These are phyloP conservation scores for Belonocnema kinseyi DNA, from an alignment of 1,140 invertebrate species.

Conservation along the genomic window DNA sequence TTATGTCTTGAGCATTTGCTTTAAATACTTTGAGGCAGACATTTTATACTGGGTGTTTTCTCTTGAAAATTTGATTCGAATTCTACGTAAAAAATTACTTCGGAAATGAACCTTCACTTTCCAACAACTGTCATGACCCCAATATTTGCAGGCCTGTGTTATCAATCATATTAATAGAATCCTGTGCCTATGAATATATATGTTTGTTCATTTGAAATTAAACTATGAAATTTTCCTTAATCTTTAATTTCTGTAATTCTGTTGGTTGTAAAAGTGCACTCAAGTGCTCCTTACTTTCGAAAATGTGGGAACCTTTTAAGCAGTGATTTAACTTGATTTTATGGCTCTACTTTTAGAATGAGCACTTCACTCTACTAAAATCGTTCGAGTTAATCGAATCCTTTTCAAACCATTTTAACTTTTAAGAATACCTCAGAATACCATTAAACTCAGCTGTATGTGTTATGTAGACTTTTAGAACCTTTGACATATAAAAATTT, in stretches of 20 bases:
- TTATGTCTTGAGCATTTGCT: no score
- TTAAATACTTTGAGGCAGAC: no score
- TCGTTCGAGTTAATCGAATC: constrained; percentile 29
- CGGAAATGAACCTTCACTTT: no score
- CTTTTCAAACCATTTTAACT: constrained; percentile 25
- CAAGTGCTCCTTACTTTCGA: not conserved
- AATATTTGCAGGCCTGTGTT: no score
- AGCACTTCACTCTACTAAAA: constrained; percentile 24
- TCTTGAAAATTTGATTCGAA: no score
- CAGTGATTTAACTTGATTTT: constrained; percentile 21
- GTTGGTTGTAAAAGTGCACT: not conserved
- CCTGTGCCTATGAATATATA: no score
- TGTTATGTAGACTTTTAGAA: constrained; percentile 8
- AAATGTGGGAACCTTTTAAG: constrained; percentile 17
- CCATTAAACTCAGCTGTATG: constrained; percentile 7
- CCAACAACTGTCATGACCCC: no score
- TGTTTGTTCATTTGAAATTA: no score
- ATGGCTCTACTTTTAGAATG: constrained; percentile 23
- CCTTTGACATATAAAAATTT: not conserved
- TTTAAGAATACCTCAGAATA: constrained; percentile 24
- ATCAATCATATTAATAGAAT: no score
- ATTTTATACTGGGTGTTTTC: no score
- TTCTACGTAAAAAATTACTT: no score
- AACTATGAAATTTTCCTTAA: no score
- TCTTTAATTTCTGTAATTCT: not conserved